Base-by-base conservation (phyloP, 2,113 vertebrate species). In the Leucopsar rothschildi region DNA sequence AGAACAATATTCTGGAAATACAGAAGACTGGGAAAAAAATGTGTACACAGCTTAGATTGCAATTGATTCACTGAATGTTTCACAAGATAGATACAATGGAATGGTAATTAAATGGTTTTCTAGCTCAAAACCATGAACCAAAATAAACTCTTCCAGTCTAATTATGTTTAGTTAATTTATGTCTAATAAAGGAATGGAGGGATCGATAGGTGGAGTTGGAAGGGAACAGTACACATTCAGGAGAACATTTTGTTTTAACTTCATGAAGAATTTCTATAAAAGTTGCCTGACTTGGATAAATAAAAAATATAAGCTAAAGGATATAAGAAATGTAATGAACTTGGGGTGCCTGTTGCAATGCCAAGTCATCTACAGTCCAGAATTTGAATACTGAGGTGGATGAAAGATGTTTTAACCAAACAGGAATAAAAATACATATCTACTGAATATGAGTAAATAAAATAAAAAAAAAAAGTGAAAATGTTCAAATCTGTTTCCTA, bases 31-130 rank as follows among this genome's bases (percentile, higher is more conserved):
- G 7, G 8, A 33, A 82, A 73, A 91, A 76, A 2, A 1, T 35
- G 20, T 70, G 18, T 31, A 22, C 3, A 4, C 3, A 22, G 3
- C 9, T 40, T n/a, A 66, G 4, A 24, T 35, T 3, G 1, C 22
- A 57, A 40, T 3, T 6, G 6, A 33, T 70, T 80, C 8, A 52
- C 21, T 17, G 52, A 33, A 31, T 72, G 7, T 11, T 80, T 88
- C 29, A 56, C 21, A 66, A 70, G 40, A 39, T 7, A 56, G 19
- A 33, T 29, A 18, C 2, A 27, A 18, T n/a, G 12, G 27, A 49
- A 83, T 37, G 4, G 2, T 59, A 47, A 77, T 56, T 73, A 69
- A 63, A 5, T 45, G 5, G 3, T 61, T 78, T 93, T 65, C 42
- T 63, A 69, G 10, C 22, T 78, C 47, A 71, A 75, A 82, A 37